Conservation (phyloP, 2,888 invertebrate species). For the Caenorhabditis afra region DNA sequence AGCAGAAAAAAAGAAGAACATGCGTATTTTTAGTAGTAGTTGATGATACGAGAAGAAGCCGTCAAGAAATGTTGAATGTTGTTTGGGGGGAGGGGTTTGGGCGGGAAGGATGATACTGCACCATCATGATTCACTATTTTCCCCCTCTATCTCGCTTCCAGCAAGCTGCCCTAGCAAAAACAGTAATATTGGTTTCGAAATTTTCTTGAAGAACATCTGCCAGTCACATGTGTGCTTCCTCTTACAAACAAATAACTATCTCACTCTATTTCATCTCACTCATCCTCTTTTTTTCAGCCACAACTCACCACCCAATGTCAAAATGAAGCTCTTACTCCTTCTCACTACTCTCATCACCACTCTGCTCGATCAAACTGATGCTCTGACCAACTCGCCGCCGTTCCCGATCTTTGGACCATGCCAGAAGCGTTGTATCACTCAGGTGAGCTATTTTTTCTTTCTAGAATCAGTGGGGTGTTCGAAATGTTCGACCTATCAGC, state of each 20-base stretch:
- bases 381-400: slow-evolving; percentile 32
- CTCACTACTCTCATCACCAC: slow-evolving; percentile 3
- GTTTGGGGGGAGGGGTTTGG: slow-evolving; percentile 10
- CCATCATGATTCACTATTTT: slow-evolving; percentile 12
- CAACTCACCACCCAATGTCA: slow-evolving; percentile 33
- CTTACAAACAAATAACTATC: slow-evolving; percentile 13
- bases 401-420: slow-evolving; percentile 55
- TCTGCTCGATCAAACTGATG: neutral
- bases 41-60: slow-evolving; percentile 39
- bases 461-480: too few relatives aligned
- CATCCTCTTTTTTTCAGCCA: slow-evolving; percentile 3
- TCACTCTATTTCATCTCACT: slow-evolving; percentile 2
- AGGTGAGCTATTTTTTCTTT: too few relatives aligned
- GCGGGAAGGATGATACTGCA: neutral
- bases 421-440: slow-evolving; percentile 52
- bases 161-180: neutral
- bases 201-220: slow-evolving; percentile 31
- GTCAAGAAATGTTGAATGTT: slow-evolving; percentile 23
- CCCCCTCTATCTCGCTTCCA: neutral
- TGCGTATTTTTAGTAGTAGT: slow-evolving; percentile 17
- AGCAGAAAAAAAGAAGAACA: slow-evolving; percentile 2
- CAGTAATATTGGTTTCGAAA: neutral
- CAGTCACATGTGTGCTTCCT: slow-evolving; percentile 22
- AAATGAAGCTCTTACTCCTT: slow-evolving; percentile 37
- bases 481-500: too few relatives aligned